Percentiles rank a stretch among this genome's conserved stretches.
phyloP scores from a whole-genome alignment of 2,888 invertebrate species.

The Timema cristinae region DNA sequence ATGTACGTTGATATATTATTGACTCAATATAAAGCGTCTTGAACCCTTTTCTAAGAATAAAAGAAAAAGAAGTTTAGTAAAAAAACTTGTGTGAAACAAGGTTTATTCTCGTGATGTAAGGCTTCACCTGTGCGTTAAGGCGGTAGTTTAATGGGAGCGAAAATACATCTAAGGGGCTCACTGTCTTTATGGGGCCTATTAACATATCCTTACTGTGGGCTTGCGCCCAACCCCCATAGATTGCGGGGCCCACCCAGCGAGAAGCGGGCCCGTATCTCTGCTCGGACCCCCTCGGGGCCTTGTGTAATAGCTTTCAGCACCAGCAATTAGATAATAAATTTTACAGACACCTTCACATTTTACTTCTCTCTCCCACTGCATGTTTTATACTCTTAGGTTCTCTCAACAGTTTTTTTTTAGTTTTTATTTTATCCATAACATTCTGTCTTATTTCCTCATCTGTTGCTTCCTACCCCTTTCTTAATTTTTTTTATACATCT shows the following conservation, averaged over 20 bases:
- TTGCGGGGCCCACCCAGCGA: conserved; percentile 26
- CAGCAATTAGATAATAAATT: conserved; percentile 40
- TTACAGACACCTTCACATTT: conserved; percentile 30
- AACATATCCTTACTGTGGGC: conserved; percentile 16
- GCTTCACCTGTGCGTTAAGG: no score
- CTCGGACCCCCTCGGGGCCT: conserved; percentile 21
- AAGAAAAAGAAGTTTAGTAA: no score
- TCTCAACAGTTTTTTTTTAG: background rate
- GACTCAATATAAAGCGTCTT: no score
- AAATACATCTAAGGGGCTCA: background rate
- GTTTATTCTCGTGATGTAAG: no score
- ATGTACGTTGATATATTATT: no score
- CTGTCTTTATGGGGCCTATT: conserved; percentile 25
- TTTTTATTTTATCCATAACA: conserved; percentile 10
- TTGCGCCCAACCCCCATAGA: background rate
- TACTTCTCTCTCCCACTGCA: background rate
- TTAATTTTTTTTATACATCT: background rate
- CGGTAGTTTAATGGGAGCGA: no score
- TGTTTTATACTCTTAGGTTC: conserved; percentile 16
- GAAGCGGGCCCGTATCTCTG: conserved; percentile 20
- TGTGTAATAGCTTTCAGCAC: conserved; percentile 39
- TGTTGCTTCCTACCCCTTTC: background rate
- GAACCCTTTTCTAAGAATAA: no score
- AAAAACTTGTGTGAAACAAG: no score
- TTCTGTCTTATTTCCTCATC: background rate